phyloP scores from a whole-genome alignment of 2,888 invertebrate genomes.

The Mimumesa dahlbomi region DNA sequence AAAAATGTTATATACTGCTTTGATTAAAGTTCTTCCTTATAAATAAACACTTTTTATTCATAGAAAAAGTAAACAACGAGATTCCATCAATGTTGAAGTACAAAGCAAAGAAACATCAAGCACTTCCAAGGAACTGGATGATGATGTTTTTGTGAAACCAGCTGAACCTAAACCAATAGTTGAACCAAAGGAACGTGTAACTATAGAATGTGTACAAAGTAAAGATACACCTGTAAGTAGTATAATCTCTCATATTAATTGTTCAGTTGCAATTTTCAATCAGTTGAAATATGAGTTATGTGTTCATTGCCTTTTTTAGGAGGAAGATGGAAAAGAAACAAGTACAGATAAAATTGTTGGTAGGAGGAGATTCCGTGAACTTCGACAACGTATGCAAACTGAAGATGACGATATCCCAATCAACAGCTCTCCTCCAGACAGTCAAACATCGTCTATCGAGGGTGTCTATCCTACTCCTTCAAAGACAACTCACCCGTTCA shows the following conservation, averaged over 20 bases:
- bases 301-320: constrained; percentile 72
- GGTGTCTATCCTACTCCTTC: constrained; percentile 86
- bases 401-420: constrained; percentile 89
- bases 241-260: too few species aligned
- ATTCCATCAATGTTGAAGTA: constrained; percentile 64
- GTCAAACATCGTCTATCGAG: constrained; percentile 90
- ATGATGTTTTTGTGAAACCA: constrained; percentile 75
- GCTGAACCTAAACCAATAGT: constrained; percentile 69
- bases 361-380: constrained; percentile 90
- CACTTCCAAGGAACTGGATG: constrained; percentile 59
- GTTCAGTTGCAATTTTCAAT: too few species aligned
- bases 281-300: too few species aligned
- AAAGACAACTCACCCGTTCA: constrained; percentile 88
- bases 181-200: constrained; percentile 65
- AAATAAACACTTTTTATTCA: background rate
- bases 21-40: background rate
- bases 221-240: constrained; percentile 71
- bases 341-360: constrained; percentile 80
- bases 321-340: constrained; percentile 75
- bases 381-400: constrained; percentile 92
- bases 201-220: constrained; percentile 62
- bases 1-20: too few species aligned
- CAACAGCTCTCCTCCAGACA: constrained; percentile 87
- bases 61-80: constrained; percentile 74
- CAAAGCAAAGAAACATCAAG: constrained; percentile 64